Evolutionary conservation across 2,113 vertebrate species (phyloP), one percentile per base, ranked within the genome.

Genomic region (Microcebus lehilahytsara): DNA sequence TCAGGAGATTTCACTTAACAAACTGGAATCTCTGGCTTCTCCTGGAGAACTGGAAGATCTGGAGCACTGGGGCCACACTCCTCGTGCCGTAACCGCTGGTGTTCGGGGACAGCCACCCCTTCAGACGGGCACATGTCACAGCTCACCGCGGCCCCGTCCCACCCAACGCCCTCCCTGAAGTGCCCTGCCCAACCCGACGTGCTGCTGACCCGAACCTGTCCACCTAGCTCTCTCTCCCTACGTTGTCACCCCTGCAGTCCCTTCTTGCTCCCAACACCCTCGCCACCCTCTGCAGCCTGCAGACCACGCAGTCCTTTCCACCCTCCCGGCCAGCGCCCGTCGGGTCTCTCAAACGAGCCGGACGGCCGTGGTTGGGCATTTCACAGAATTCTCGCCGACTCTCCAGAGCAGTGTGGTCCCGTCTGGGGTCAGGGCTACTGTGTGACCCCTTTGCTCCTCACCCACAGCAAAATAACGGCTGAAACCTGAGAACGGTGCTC

Each of bases 311-410:
- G 4, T 2, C 71, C 58, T 13, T 27, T 12, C 17, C 9, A 5
- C 8, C 17, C 14, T 22, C 60, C 69, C 64, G 0, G 42, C 34
- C 14, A 42, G 67, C 56, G 56, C 51, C 58, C 4, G 3, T 4
- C 27, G 46, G n/a, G 25, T n/a, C 34, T 64, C 81, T 23, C 58
- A 32, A 17, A 8, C 9, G 5, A 46, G 53, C 53, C 40, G 27
- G 40, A 34, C 6, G 4, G 5, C 3, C 13, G 1, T 0, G 2
- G 25, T 32, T 9, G 0, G 32, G 58, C 12, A 20, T 16, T 22
- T 42, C n/a, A 17, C 0, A 0, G 56, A 46, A 42, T 7, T 37
- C 89, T 72, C 2, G 8, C 32, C 3, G 17, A 51, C 25, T 34
- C 67, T 62, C 17, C 22, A 58, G 17, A 14, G 27, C 42, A 58